Base-by-base conservation (phyloP, 2,888 invertebrate genomes). In the Molanna angustata region DNA sequence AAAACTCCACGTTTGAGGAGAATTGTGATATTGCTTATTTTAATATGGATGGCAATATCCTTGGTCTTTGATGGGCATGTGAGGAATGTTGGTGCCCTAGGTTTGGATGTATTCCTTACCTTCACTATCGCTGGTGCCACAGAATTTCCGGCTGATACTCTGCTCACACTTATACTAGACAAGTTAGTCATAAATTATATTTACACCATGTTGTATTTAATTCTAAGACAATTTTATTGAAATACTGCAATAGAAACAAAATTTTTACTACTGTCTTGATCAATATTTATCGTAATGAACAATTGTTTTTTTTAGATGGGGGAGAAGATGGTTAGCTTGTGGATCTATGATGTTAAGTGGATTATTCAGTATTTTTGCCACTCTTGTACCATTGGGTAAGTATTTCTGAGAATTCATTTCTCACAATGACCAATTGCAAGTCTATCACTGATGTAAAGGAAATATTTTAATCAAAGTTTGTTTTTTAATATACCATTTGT, bases 21-120 rank as follows among this genome's bases (percentile, higher is more conserved):
- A 56, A 88, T 88, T 56, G 88, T 91, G 0, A 72, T 92, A 42
- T 74, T 93, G 0, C 77, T 93, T 17, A 89, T 90, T 60, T 62
- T 90, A 2, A 88, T 93, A 61, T 93, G 93, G 92, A 90, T 91
- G 88, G 84, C 87, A n/a, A 88, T 92, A 51, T 90, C 91, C 0
- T 65, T 93, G 64, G 90, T 90, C 1, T 91, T 92, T 68, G 91
- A 93, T 64, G 91, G 91, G 0, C 93, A 94, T 66, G 91, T 92
- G 13, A 78, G 93, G 64, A 93, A 92, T 66, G 91, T 93, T 0
- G 88, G 90, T 0, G 88, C 90, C 7, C 71, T 93, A 35, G 90
- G 90, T 0, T 70, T 90, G 61, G 85, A 91, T 63, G 82, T 91
- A n/a, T 92, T 91, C 67, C 66, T 91, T 51, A 91, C 91, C 0